phyloP scores from a whole-genome alignment of 2,888 invertebrate genomes.

The Leptothorax acervorum region DNA sequence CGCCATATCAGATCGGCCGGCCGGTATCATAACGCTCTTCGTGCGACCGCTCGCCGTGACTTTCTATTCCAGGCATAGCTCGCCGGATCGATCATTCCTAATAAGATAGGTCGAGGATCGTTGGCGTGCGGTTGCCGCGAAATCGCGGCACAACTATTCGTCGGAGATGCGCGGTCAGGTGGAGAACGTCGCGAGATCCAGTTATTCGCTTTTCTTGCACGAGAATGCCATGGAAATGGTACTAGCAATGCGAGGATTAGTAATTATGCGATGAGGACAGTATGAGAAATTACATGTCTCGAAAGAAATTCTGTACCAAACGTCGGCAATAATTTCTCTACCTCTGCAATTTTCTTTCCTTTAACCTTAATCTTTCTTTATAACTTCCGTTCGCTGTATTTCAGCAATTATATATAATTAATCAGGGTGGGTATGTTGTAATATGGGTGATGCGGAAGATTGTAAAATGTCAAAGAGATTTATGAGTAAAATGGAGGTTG shows the following conservation, averaged over 20 bases:
- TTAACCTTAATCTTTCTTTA: neutral
- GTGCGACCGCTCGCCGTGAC: constrained; percentile 32
- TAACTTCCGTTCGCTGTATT: neutral
- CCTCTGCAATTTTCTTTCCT: neutral
- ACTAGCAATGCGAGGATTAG: neutral
- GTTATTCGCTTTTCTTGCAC: constrained; percentile 50
- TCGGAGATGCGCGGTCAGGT: constrained; percentile 29
- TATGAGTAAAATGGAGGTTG: neutral
- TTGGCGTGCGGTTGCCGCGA: constrained; percentile 32
- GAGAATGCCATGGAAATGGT: neutral
- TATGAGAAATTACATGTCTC: neutral
- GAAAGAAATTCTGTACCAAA: neutral
- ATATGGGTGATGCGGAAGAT: neutral
- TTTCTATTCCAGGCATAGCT: constrained; percentile 49
- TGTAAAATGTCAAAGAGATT: neutral
- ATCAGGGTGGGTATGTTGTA: neutral
- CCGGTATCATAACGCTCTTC: constrained; percentile 39
- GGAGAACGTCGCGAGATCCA: constrained; percentile 42
- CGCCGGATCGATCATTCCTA: constrained; percentile 26
- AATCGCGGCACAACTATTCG: constrained; percentile 37
- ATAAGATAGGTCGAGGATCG: constrained; percentile 31
- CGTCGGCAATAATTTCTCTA: too few relatives aligned
- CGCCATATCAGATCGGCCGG: constrained; percentile 38
- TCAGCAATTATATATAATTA: neutral
- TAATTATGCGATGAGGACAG: neutral